Base-by-base conservation (phyloP, 2,113 vertebrate species). In the Notothenia rossii region DNA sequence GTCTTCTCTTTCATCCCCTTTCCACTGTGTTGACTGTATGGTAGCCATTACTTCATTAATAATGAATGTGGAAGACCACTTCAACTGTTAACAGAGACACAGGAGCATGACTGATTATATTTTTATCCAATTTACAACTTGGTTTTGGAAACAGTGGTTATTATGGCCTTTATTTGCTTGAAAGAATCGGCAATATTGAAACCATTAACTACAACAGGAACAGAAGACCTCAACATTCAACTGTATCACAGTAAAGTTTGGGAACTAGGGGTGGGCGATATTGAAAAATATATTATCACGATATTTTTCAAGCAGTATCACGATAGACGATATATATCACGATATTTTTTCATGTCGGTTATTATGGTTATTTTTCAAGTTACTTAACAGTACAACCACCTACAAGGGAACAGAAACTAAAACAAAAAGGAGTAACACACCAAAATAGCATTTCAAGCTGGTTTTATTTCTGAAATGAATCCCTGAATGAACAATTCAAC, bases 31-130 rank as follows among this genome's bases (percentile, higher is more conserved):
- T 29, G 75, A 64, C 22, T 75, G 49, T 54, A 36, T 36, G 2
- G n/a, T 43, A 5, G 36, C 63, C 25, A 40, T 46, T 17, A 18
- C 71, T 15, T 50, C 14, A 78, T 88, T 72, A 75, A 80, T 58
- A 76, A 84, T 82, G 5, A 72, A 83, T 49, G 58, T 62, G 49
- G 48, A 79, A 14, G 53, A 62, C 49, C 74, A 74, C 72, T 89
- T 67, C 76, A 77, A 73, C 72, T 33, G 8, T 82, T 69, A 45
- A 67, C 18, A 60, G 33, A 73, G 36, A 68, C 60, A 33, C 59
- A 56, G 18, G 55, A 70, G 40, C 40, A 50, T 72, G 81, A 86
- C 18, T 86, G 59, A 72, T 75, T 68, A 82, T 70, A 49, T 64
- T 64, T 75, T 74, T 62, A 81, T 8, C 18, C 54, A 67, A 70